Evolutionary conservation across 1,140 invertebrate genomes (phyloP).

Genomic region (Drosophila kepulauana): DNA sequence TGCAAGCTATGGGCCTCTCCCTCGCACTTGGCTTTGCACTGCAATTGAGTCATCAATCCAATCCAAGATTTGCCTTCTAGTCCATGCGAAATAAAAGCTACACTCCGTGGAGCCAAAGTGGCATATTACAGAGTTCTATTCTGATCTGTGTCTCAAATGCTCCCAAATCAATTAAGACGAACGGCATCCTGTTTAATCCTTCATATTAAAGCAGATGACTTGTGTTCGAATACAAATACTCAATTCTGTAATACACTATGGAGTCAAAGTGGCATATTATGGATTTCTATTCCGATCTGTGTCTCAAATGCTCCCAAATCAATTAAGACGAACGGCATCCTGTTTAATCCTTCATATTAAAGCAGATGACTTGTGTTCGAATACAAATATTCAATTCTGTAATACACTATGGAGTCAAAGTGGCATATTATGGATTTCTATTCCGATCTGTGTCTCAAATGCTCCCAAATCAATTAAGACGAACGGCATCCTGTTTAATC

Average conservation of each 20-base stretch:
- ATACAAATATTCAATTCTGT: not conserved
- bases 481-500: slow-evolving; percentile 5
- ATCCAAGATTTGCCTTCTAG: slow-evolving; percentile 2
- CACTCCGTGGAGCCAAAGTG: too few relatives aligned
- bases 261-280: too few relatives aligned
- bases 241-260: too few relatives aligned
- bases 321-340: slow-evolving; percentile 13
- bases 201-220: slow-evolving; percentile 17
- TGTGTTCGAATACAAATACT: too few relatives aligned
- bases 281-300: too few relatives aligned
- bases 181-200: not conserved
- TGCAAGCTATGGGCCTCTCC: slow-evolving; percentile 22
- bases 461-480: slow-evolving; percentile 12
- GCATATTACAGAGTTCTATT: too few relatives aligned
- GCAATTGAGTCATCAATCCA: slow-evolving; percentile 57
- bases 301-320: not conserved
- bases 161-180: too few relatives aligned
- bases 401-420: slow-evolving; percentile 47
- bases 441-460: too few relatives aligned
- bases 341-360: slow-evolving; percentile 5
- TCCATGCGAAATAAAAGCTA: too few relatives aligned
- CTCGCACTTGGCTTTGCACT: not conserved
- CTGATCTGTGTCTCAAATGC: too few relatives aligned
- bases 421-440: slow-evolving; percentile 45
- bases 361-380: too few relatives aligned